Base-by-base conservation (phyloP, 2,888 invertebrate genomes). In the Chironomus tentans region DNA sequence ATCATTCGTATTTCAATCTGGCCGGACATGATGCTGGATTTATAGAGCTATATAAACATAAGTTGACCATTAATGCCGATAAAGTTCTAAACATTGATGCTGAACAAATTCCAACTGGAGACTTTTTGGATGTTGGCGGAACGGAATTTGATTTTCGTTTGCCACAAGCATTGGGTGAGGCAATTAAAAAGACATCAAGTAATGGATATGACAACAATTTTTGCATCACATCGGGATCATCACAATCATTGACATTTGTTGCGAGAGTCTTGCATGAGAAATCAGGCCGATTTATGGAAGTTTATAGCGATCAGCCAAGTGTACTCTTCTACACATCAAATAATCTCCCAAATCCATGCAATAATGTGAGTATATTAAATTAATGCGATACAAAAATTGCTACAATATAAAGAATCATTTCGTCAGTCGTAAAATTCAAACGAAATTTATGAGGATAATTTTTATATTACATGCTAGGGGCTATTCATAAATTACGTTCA, bases 321-420 rank as follows among this genome's bases (percentile, higher is more conserved):
- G 87, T 97, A 76, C 96, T 97, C 82, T 91, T 97, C 80, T 97
- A 97, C 82, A 95, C 95, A 0, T 88, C 90, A 0, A 94, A 94
- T 81, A 85, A 84, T 77, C 84, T 94, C 48, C 93, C 94, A 0
- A 88, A 90, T 79, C 84, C 84, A 0, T 68, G 68, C 22, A 56
- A 47, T 6, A 73, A 75, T 75, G 75, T 75, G 21, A 65, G 65
- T 24, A 38, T 38, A 38, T 38, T 38, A 38, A 38, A 38, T 38
- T 10, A 38, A 38, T 38, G 10, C 10, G 38, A 38, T 38, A 38
- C 22, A 38, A 38, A 38, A 38, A 38, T 10, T 38, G 38, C 38
- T 38, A 38, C 38, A 38, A 38, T 38, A 38, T 38, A 38, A 38
- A 38, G 10, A 38, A 38, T 38, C 38, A 38, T 38, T 38, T 38